Percentiles rank a stretch among this genome's conserved stretches.
Evolutionary conservation across 2,797 vertebrate genomes (phyloP).

Genomic region (Lepus townsendii): DNA sequence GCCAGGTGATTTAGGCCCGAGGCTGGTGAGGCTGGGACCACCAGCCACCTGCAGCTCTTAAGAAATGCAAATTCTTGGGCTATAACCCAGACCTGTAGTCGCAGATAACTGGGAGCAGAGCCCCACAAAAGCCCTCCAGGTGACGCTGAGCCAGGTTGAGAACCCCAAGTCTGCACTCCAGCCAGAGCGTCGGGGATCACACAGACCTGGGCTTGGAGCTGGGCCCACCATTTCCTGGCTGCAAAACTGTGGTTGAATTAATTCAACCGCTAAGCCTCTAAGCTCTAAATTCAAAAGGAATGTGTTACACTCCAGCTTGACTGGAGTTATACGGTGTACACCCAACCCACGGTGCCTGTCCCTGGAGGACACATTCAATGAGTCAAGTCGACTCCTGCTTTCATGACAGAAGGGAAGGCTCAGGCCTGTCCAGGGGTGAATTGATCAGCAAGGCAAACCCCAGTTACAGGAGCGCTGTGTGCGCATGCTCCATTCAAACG

Average conservation of each 20-base stretch:
- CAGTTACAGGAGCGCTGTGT: not conserved
- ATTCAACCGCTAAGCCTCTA: not conserved
- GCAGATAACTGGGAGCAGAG: not conserved
- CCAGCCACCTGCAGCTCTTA: not conserved
- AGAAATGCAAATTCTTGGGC: not conserved
- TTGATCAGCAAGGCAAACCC: not conserved
- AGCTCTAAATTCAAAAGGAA: constrained; percentile 12
- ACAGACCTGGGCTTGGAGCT: not conserved
- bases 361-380: not conserved
- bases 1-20: not conserved
- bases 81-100: not conserved
- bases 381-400: not conserved
- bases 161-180: not conserved
- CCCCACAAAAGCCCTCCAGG: not conserved
- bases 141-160: not conserved
- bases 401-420: not conserved
- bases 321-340: not conserved
- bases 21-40: not conserved
- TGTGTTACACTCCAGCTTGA: no score
- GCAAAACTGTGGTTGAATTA: not conserved
- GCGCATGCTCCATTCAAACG: not conserved
- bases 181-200: not conserved
- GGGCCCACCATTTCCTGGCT: not conserved
- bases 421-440: not conserved
- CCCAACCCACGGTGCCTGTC: not conserved